Base-by-base conservation (phyloP, 2,113 vertebrate genomes). In the Sturnira hondurensis region DNA sequence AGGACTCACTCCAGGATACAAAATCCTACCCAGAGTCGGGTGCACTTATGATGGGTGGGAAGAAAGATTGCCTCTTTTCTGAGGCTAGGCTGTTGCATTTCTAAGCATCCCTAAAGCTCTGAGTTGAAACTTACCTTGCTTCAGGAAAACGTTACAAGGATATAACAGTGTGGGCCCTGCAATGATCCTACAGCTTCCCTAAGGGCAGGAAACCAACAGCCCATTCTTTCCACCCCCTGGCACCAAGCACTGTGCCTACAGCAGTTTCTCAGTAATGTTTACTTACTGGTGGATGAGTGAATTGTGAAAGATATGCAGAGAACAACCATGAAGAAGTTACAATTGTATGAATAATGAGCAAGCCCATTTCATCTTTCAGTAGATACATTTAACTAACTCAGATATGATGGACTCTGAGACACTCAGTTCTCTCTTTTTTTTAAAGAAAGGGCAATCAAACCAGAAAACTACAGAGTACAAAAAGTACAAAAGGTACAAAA, bases 21-120 rank as follows among this genome's bases (percentile, higher is more conserved):
- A 93, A 95, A 88, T 92, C 31, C 58, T 65, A 86, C 65, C 43
- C 71, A 86, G 63, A 56, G 47, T 47, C 88, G 76, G 31, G n/a
- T 90, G 45, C 68, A 22, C 73, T 93, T 89, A 41, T 78, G 63
- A 77, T 78, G 31, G 38, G 41, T 83, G 76, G 31, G 58, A 88
- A 95, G 82, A 47, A 36, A 91, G 84, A 61, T 22, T 31, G 82
- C 52, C 36, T 91, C 50, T 61, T 86, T 96, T 78, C 78, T 91
- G 61, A 93, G 54, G n/a, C 61, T 89, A 33, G 15, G n/a, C 38
- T 85, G 5, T 86, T 92, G 36, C 61, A 41, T 54, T 38, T 74
- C 33, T 56, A 73, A 93, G 54, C 47, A 95, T 86, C 31, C 52
- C 24, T 74, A 61, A 78, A 78, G 45, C 33, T 65, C 58, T 85